Base-by-base conservation (phyloP, 2,113 vertebrate species). In the Phycodurus eques region DNA sequence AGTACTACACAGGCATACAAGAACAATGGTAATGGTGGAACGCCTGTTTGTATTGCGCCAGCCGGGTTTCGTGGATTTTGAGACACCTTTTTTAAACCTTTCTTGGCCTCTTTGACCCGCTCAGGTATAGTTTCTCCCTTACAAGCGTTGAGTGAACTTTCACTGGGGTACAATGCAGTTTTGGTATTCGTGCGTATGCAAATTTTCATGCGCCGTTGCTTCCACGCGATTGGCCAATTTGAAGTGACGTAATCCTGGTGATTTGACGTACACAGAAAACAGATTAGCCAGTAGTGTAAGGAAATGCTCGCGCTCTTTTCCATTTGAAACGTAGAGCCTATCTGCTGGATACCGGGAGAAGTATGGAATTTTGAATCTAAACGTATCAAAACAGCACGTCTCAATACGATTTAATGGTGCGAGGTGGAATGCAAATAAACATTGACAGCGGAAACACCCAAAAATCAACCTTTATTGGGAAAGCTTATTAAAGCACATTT, bases 11-110 rank as follows among this genome's bases (percentile, higher is more conserved):
- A 90, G 78, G 14, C 94, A 91, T 76, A 95, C 93, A 0, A 4
- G 92, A 94, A 27, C 27, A 27, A 27, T 27, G 0, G 90, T 67
- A 80, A 93, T 93, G 73, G 92, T 92, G 14, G 91, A 80, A 0
- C 91, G 82, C n/a, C 90, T 83, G 13, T 6, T 88, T 91, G 67
- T 90, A 93, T 56, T 93, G 94, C 62, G 93, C 85, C 67, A 88
- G 3, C 62, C 92, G 17, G 0, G 31, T 43, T 76, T 76, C 1
- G 20, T n/a, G 0, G 47, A 5, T 8, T 67, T 67, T 8, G 27
- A 17, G 8, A 51, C 47, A 12, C 46, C 49, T 68, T 68, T 68
- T 54, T 68, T 19, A 33, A 54, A 31, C 19, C 49, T 12, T 54
- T 68, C 5, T 68, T 68, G 5, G 31, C 7, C 3, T 15, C 46